Base-by-base conservation (phyloP, 1,140 invertebrate genomes). In the Heliconius congener region DNA sequence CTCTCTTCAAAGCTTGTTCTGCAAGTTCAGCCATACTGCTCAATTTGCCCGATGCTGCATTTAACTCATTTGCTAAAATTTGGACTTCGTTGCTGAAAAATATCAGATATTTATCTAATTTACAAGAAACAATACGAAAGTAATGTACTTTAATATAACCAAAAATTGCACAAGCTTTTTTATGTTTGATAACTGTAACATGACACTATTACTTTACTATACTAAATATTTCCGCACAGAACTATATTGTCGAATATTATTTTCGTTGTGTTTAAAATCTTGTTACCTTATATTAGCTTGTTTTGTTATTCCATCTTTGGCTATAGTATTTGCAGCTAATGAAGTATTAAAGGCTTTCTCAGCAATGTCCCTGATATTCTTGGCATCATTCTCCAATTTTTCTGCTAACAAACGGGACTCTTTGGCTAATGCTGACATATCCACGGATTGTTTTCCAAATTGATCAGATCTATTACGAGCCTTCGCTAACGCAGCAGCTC, bases 341-440 rank as follows among this genome's bases (percentile, higher is more conserved):
- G 98, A 98, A 8, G 97, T 97, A 86, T 98, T 98, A 72, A 97
- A 96, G 0, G 98, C 98, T 83, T 97, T 96, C 80, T 97, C 96
- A 2, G 98, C 97, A 72, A 97, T 95, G 42, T 96, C 95, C 82
- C 96, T 96, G 79, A 99, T 98, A 81, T 96, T 96, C 60, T 96
- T 96, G 0, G 98, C 98, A 85, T 98, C 96, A 4, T 96, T 96
- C 86, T 96, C 96, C 79, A 97, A 96, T 94, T 96, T 95, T 83
- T 98, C 97, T 2, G 98, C 98, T 3, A 97, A 86, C 18, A 96
- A 91, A 30, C 98, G 95, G 5, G 99, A 98, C 89, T 98, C 97
- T 78, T 98, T 96, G 0, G 99, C 98, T 71, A 99, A 98, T 19
- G 96, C 95, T 1, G 98, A 98, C 97, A 99, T 99, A 84, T 98